A percentile compares a stretch with the other conserved stretches of the same genome.
Conservation (phyloP, 2,113 vertebrate species). For the Rhabdomys dilectus region DNA sequence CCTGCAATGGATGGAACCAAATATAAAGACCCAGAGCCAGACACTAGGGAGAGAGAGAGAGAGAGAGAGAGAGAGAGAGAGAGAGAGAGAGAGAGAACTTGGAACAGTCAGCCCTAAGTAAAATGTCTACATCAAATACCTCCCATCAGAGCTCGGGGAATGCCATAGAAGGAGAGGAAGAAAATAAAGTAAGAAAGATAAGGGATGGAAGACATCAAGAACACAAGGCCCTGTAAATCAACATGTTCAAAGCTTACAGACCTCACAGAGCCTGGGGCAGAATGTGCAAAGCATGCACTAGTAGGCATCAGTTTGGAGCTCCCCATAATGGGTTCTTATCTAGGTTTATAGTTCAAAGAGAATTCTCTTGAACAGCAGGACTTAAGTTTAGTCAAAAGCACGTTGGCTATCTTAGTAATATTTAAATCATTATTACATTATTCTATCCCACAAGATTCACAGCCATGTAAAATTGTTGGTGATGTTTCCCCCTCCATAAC, state of each 20-base stretch:
- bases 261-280: neutral
- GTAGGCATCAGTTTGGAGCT: neutral
- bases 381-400: neutral
- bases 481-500: fast-evolving
- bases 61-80: neutral
- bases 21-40: neutral
- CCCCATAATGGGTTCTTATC: too few relatives aligned
- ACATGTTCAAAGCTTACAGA: neutral
- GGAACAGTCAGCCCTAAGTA: neutral
- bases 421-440: neutral
- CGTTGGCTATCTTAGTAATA: neutral
- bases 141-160: neutral
- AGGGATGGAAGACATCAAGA: neutral
- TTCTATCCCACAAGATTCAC: neutral
- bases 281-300: too few relatives aligned
- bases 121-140: neutral
- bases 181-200: neutral
- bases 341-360: too few relatives aligned
- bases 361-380: neutral
- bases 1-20: too few relatives aligned
- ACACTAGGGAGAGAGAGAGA: neutral
- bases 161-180: neutral
- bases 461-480: neutral
- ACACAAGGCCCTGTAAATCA: neutral
- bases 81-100: neutral